Evolutionary conservation across 2,113 vertebrate species (phyloP).

Genomic region (Notiomystis cincta): DNA sequence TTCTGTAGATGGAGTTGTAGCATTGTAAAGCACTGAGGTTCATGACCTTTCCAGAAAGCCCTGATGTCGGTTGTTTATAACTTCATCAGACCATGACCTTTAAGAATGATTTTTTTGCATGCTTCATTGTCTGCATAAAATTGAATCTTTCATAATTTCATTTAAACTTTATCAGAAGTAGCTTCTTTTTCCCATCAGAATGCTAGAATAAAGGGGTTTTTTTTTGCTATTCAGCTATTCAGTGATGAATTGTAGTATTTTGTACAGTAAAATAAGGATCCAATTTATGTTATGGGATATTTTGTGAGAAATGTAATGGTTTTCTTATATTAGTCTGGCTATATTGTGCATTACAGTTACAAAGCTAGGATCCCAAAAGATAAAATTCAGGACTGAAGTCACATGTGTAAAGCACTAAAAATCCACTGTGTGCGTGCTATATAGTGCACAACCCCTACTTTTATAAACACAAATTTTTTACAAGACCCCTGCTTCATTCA

Average conservation of each 20-base stretch:
- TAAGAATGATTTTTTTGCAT: neutral
- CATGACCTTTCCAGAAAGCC: neutral
- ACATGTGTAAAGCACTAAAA: fast-evolving
- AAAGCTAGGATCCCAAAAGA: neutral
- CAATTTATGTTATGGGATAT: neutral
- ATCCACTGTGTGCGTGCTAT: neutral
- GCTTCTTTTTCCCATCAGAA: neutral
- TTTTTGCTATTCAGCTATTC: neutral
- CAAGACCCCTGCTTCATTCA: neutral
- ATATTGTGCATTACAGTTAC: neutral
- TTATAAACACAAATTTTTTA: neutral
- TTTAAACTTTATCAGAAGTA: neutral
- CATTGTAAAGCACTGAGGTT: neutral
- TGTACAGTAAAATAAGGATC: neutral
- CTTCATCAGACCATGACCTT: neutral
- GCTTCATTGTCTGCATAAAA: neutral
- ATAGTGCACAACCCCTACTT: fast-evolving
- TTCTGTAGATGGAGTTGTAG: neutral
- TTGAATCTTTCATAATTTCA: neutral
- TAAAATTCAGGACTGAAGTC: neutral
- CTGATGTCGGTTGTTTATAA: neutral
- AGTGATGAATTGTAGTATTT: neutral
- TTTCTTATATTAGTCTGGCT: neutral
- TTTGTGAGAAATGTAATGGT: neutral
- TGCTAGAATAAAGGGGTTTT: neutral